Base-by-base conservation (phyloP, 2,888 invertebrate genomes). In the Philaethria dido region DNA sequence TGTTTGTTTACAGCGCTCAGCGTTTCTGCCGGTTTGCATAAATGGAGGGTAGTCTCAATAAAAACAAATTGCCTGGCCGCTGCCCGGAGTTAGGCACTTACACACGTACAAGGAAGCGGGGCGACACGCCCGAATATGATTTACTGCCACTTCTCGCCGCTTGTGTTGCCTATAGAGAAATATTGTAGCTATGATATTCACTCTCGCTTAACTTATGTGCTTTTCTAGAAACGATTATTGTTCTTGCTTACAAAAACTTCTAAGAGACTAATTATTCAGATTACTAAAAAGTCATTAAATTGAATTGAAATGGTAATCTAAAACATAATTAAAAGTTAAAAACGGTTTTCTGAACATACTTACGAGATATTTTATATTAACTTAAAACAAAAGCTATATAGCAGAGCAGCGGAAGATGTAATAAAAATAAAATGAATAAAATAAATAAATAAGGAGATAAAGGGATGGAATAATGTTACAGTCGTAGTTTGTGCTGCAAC, bases 31-130 rank as follows among this genome's bases (percentile, higher is more conserved):
- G 88, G 88, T 91, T 90, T 90, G 89, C 91, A 91, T 90, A 90
- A 90, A 87, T 87, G 83, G 86, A 84, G 91, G 91, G 90, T 89
- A 90, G 90, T 90, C 89, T 89, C 89, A 89, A 92, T 92, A 92
- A 92, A 91, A 92, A 92, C 87, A 92, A 90, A 92, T 92, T 90
- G 91, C 88, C 87, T 72, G 88, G 86, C 72, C 83, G 84, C 87
- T 85, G 88, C 86, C 87, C 88, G 83, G 82, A 87, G 87, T 81
- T 79, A 83, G 80, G 82, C 89, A 84, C 75, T 89, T 89, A 87
- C 88, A 88, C 91, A 91, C 91, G 91, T 91, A 82, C 91, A 81
- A 88, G 89, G 89, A 90, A 90, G 83, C 86, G 71, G 78, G 76
- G 87, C 89, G 90, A 89, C 90, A 89, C 78, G 87, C 82, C 79